These are phyloP conservation scores for Psilopogon haemacephalus DNA, from an alignment of 2,113 vertebrate genomes.

Conservation along the genomic window DNA sequence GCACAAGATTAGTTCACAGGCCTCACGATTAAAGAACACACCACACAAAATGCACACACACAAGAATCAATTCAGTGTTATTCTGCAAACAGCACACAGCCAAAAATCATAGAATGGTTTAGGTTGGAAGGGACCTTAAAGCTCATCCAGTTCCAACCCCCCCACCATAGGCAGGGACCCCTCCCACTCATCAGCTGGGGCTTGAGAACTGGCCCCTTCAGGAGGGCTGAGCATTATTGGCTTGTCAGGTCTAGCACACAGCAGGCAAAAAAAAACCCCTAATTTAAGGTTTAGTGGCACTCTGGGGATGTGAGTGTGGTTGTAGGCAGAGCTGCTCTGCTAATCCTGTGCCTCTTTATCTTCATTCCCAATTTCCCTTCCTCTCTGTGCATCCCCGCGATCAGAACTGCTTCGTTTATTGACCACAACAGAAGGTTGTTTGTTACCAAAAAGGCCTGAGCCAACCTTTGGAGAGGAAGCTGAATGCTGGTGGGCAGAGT, in stretches of 20 bases:
- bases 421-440: neutral
- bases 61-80: no score
- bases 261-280: neutral
- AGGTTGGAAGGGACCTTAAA: no score
- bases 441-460: neutral
- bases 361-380: neutral
- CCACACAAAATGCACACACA: fast-evolving
- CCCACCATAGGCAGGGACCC: no score
- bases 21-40: neutral
- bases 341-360: neutral
- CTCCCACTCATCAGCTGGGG: neutral
- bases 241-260: neutral
- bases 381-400: neutral
- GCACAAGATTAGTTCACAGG: neutral
- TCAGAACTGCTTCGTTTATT: neutral
- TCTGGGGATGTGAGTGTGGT: neutral
- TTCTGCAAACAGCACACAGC: no score
- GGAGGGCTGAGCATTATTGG: fast-evolving
- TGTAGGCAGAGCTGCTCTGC: neutral
- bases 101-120: no score
- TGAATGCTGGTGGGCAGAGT: neutral
- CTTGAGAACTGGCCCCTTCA: neutral
- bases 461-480: neutral
- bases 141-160: no score
- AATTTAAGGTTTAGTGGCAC: neutral